Evolutionary conservation across 1,140 invertebrate species (phyloP).

Genomic region (Drosophila ananassae): DNA sequence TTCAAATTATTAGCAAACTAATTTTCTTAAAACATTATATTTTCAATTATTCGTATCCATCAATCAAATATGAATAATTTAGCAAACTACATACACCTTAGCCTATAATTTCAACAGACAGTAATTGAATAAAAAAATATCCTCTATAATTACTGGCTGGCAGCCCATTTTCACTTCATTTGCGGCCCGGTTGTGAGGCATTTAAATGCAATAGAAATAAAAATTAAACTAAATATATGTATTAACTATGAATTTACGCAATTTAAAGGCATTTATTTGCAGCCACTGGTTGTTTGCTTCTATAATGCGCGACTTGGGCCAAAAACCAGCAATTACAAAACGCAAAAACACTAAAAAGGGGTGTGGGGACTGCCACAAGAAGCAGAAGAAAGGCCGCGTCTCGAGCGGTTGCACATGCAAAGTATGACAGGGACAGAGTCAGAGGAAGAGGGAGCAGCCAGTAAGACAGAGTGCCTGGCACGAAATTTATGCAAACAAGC

Average conservation of each 20-base stretch:
- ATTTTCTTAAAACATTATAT: neutral
- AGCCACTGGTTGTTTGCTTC: conserved; percentile 48
- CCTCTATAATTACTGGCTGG: conserved; percentile 36
- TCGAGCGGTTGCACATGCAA: conserved; percentile 76
- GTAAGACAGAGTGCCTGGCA: conserved; percentile 49
- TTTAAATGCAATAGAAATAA: conserved; percentile 68
- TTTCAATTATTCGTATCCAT: conserved; percentile 1
- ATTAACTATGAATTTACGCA: conserved; percentile 47
- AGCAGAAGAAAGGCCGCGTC: conserved; percentile 35
- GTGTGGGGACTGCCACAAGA: neutral
- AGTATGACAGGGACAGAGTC: conserved; percentile 29
- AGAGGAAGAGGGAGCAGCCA: neutral
- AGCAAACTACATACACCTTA: conserved; percentile 6
- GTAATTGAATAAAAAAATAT: conserved; percentile 28
- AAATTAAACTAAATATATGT: conserved; percentile 56
- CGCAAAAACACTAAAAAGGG: conserved; percentile 10
- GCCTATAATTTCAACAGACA: conserved; percentile 23
- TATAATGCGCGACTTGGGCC: conserved; percentile 49
- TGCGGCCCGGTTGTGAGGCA: conserved; percentile 17
- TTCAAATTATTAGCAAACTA: neutral
- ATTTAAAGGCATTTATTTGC: conserved; percentile 35
- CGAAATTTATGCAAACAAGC: conserved; percentile 81
- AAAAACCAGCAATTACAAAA: conserved; percentile 78
- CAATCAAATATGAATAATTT: conserved; percentile 11
- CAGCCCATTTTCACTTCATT: conserved; percentile 65